Evolutionary conservation across 2,113 vertebrate species (phyloP), one percentile per base, ranked within the genome.

Genomic region (Epinephelus fuscoguttatus): DNA sequence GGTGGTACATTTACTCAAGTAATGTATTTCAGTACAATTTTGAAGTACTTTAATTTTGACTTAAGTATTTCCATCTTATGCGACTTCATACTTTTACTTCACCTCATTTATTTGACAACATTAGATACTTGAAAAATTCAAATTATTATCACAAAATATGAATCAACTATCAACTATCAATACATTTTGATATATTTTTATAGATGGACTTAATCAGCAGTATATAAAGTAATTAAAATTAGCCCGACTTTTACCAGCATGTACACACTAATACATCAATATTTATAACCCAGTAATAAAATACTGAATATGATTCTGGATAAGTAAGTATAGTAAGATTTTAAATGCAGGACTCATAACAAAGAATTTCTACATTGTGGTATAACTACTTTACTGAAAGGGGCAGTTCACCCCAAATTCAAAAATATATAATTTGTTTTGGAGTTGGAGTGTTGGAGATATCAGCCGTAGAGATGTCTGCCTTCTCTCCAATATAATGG

Each of bases 1-100:
- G 55, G 8, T 78, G 72, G 56, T 27, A 60, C 37, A 33, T 56
- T 75, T 75, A 61, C 17, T 67, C 11, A 53, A 55, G 18, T 13
- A 23, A 4, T 37, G 6, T 37, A 37, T 7, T 37, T 37, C 11
- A 25, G 47, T 60, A 42, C 55, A 49, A 13, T 27, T 64, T 55
- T 76, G 12, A 56, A 14, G 59, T 30, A 21, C 10, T 64, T 66
- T 2, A 6, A 37, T 37, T 37, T 37, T 7, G 30, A 8, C 21
- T 52, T 25, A 7, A 76, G 18, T 37, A 50, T 69, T 62, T 76
- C n/a, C 27, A 55, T 42, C 27, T 55, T 4, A 37, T 23, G 71
- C 56, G 17, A 15, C 19, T 23, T 62, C 37, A 21, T 33, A n/a
- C 4, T 19, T 74, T 12, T 37, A 6, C 25, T 59, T 10, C 17